Evolutionary conservation across 2,888 invertebrate genomes (phyloP), one percentile per base, ranked within the genome.

Genomic region (Ennomos erosarius): DNA sequence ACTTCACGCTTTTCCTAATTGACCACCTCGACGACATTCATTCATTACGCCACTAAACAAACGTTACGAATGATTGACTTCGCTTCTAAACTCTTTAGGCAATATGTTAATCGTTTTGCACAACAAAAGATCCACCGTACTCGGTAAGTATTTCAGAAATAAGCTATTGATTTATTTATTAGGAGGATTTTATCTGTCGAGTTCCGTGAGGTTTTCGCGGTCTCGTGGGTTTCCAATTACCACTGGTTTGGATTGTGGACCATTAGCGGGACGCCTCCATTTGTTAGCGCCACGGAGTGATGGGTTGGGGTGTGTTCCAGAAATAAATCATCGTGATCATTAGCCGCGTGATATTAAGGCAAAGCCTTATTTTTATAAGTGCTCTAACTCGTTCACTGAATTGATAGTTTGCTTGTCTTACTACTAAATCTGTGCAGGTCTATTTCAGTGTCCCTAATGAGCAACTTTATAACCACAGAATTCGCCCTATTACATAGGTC

Each of bases 1-100:
- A 73, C 81, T 90, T 86, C 85, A 90, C 87, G 88, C 87, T 88
- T 88, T 87, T 86, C 85, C 87, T 84, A 87, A 87, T 85, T 87
- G 88, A 84, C 89, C 90, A 88, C 88, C 88, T 87, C 82, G 73
- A 75, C 76, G 82, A 84, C 81, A 79, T 80, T 82, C 76, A 79
- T 81, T 82, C 75, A 84, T 71, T 76, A 69, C 78, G 71, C 79
- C 78, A 78, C 76, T 84, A 85, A 85, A 85, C 83, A 83, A 79
- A 75, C 79, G 78, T 76, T 74, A 75, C 75, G 72, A 79, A 79
- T 88, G 83, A 88, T 84, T 85, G 85, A 88, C 87, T 86, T 73
- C 69, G 69, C 71, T 77, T 80, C 76, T 75, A 68, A 68, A 69
- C 64, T 69, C 74, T 78, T 81, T 75, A 70, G 73, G 68, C 65